Conservation (phyloP, 2,797 vertebrate species). For the Cyprinella venusta region DNA sequence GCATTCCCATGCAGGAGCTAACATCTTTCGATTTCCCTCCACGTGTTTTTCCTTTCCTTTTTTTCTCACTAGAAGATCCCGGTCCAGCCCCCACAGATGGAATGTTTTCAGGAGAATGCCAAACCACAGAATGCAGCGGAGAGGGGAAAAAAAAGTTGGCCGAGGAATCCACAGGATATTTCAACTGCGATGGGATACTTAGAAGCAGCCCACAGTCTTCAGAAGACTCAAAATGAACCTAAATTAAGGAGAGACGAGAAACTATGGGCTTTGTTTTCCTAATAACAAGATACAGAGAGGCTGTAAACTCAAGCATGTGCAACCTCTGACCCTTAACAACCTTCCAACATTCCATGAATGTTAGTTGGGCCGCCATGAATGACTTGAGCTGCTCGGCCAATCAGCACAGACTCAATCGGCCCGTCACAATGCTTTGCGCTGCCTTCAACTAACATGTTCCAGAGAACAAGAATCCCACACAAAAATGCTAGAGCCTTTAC, state of each 20-base stretch:
- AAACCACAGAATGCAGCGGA: slow-evolving; percentile 49
- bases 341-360: slow-evolving; percentile 20
- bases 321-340: slow-evolving; percentile 5
- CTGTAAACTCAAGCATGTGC: slow-evolving; percentile 33
- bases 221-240: slow-evolving; percentile 24
- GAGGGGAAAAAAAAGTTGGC: slow-evolving; percentile 15
- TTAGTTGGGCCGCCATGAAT: not conserved
- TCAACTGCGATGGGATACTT: slow-evolving; percentile 16
- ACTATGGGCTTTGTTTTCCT: not conserved
- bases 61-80: slow-evolving; percentile 28
- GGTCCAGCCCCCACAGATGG: slow-evolving; percentile 48
- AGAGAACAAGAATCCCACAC: slow-evolving; percentile 21
- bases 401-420: not conserved
- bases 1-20: not conserved
- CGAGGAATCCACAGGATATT: slow-evolving; percentile 46
- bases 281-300: not conserved
- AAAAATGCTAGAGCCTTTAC: slow-evolving; percentile 21
- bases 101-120: slow-evolving; percentile 44
- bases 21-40: slow-evolving; percentile 16
- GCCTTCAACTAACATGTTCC: slow-evolving; percentile 19
- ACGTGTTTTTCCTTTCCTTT: slow-evolving; percentile 14
- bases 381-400: not conserved
- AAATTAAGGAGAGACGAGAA: slow-evolving; percentile 1
- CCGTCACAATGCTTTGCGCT: not conserved
- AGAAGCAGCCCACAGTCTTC: slow-evolving; percentile 23